phyloP scores from a whole-genome alignment of 2,888 invertebrate genomes.

The Plemyria rubiginata region DNA sequence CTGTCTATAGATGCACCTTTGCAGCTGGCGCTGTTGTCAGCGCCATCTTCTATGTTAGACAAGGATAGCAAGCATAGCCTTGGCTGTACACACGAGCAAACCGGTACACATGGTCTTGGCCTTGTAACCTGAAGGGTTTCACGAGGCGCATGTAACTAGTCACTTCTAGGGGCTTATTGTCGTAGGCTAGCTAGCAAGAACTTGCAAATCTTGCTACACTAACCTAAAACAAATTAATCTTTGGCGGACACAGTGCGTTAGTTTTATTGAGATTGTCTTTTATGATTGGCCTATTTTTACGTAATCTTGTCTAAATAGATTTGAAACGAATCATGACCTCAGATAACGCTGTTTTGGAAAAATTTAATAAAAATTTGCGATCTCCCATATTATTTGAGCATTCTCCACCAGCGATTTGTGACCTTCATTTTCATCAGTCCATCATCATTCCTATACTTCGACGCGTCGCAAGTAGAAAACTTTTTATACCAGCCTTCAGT shows the following conservation, averaged over 20 bases:
- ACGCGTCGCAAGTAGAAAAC: neutral
- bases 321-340: constrained; percentile 1
- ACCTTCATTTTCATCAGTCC: neutral
- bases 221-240: neutral
- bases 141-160: constrained; percentile 18
- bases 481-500: neutral
- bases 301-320: neutral
- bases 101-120: constrained; percentile 50
- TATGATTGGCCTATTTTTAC: neutral
- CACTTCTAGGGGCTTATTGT: neutral
- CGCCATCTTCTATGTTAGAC: constrained; percentile 10
- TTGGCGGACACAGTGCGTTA: neutral
- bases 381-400: neutral
- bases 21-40: constrained; percentile 18
- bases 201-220: neutral
- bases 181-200: neutral
- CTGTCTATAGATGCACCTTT: constrained; percentile 17
- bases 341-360: neutral
- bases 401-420: neutral
- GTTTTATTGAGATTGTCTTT: constrained; percentile 1
- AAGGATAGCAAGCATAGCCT: constrained; percentile 10
- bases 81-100: constrained; percentile 34
- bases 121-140: constrained; percentile 58
- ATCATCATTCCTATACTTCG: neutral
- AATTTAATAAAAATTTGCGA: no score